phyloP scores from a whole-genome alignment of 2,797 vertebrate genomes.

The Sebastes taczanowskii region DNA sequence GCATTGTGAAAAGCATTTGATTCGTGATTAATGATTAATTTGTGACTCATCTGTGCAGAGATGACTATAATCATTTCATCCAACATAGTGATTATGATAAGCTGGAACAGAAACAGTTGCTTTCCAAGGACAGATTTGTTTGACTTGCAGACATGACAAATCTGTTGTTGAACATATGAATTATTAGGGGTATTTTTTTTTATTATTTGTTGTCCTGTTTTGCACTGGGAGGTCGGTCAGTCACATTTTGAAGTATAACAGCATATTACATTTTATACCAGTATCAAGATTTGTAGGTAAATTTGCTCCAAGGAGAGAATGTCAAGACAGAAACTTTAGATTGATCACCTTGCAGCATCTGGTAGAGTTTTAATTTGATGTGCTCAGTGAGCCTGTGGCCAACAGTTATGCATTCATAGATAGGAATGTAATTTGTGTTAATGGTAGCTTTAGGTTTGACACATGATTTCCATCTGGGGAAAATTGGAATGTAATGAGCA shows the following conservation, averaged over 20 bases:
- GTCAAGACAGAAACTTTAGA: not conserved
- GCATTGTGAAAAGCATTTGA: not conserved
- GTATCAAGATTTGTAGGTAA: not conserved
- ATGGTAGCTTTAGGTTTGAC: not conserved
- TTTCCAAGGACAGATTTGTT: not conserved
- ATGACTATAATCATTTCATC: not conserved
- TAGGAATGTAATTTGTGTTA: not conserved
- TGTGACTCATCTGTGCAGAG: not conserved
- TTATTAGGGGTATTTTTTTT: not conserved
- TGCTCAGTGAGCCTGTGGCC: not conserved
- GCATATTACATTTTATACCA: not conserved
- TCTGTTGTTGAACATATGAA: not conserved
- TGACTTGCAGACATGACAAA: not conserved
- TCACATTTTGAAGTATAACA: not conserved
- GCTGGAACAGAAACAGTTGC: not conserved
- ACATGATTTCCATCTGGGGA: not conserved
- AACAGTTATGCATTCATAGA: not conserved
- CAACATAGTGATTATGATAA: not conserved
- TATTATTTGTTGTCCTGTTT: not conserved
- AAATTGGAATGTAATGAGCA: not conserved
- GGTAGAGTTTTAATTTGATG: slow-evolving; percentile 1
- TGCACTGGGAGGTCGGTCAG: not conserved
- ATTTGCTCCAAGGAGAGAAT: not conserved
- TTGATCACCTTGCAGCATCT: not conserved
- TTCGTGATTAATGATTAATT: not conserved